Evolutionary conservation across 2,113 vertebrate species (phyloP), one percentile per base, ranked within the genome.

Genomic region (Passer domesticus): DNA sequence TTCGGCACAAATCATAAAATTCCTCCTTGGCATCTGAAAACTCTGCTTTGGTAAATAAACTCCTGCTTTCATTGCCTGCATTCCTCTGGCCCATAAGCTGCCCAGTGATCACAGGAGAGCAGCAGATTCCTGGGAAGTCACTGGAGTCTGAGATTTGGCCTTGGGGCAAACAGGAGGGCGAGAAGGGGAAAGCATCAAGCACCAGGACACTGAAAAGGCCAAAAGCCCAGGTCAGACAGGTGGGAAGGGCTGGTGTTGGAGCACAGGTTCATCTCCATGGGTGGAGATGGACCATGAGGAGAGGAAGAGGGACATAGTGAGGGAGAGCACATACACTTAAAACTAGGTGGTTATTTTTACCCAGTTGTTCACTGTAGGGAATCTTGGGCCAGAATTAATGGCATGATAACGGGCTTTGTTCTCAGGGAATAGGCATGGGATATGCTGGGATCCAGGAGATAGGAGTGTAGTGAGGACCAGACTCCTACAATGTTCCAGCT

Each of bases 301-400:
- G 10, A 85, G 31, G n/a, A 53, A 58, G 28, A 0, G 2, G 10
- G 11, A 24, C 33, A 7, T 13, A 2, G 6, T 3, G 8, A 43
- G 18, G 39, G 27, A 85, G 15, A 67, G 13, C 7, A 33, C 3
- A 31, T 5, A 12, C 12, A 8, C 18, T 31, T 63, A 13, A 67
- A 64, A 83, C 3, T 19, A n/a, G 30, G 23, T 24, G 70, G 9
- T 44, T 82, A 18, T 37, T 53, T 80, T 83, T 47, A 25, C 5
- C 7, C 30, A 18, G 11, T 8, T 75, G 7, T 30, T 91, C 30
- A 35, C 10, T 59, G 23, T 24, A 44, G n/a, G 23, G 18, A 3
- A 2, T 68, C 83, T 66, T 56, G 30, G 77, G 46, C 4, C 55
- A 66, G 41, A 60, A 49, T 56, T 66, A 33, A 27, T 22, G 6